These are phyloP conservation scores for Dastarcus helophoroides DNA, from an alignment of 2,888 invertebrate genomes.

Conservation along the genomic window DNA sequence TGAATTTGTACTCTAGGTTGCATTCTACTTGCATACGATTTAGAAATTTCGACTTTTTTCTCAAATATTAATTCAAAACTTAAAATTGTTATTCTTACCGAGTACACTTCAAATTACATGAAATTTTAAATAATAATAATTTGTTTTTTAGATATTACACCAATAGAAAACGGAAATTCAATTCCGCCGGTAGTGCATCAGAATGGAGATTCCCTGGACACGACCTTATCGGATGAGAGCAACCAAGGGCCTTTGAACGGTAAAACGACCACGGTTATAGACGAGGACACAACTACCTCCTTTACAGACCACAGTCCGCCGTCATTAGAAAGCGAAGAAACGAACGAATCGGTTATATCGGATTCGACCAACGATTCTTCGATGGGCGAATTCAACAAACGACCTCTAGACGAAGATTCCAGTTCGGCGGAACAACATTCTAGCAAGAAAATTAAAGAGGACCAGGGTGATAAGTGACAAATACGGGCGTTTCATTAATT, in stretches of 20 bases:
- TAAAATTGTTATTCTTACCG: no score
- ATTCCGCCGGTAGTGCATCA: slow-evolving; percentile 32
- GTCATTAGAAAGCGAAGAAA: slow-evolving; percentile 41
- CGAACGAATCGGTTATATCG: slow-evolving; percentile 41
- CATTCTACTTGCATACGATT: no score
- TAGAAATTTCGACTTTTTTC: no score
- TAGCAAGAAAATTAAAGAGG: slow-evolving; percentile 41
- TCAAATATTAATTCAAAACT: no score
- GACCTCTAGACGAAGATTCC: slow-evolving; percentile 33
- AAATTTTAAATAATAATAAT: no score
- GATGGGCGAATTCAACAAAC: slow-evolving; percentile 24
- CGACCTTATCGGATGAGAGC: slow-evolving; percentile 58
- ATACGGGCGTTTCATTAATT: slow-evolving; percentile 25
- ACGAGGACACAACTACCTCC: slow-evolving; percentile 62
- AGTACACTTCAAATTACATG: no score
- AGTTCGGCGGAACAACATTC: slow-evolving; percentile 39
- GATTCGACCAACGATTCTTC: slow-evolving; percentile 37
- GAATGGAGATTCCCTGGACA: slow-evolving; percentile 39
- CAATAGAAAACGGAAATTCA: slow-evolving; percentile 35
- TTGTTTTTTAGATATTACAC: no score
- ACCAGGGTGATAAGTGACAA: slow-evolving; percentile 42
- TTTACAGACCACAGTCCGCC: slow-evolving; percentile 66
- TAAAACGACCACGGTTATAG: slow-evolving; percentile 34
- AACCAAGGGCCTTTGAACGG: slow-evolving; percentile 60
- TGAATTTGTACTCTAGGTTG: no score